Percentiles rank a stretch among this genome's conserved stretches.
Conservation (phyloP, 2,113 vertebrate species). For the Embiotoca jacksoni region DNA sequence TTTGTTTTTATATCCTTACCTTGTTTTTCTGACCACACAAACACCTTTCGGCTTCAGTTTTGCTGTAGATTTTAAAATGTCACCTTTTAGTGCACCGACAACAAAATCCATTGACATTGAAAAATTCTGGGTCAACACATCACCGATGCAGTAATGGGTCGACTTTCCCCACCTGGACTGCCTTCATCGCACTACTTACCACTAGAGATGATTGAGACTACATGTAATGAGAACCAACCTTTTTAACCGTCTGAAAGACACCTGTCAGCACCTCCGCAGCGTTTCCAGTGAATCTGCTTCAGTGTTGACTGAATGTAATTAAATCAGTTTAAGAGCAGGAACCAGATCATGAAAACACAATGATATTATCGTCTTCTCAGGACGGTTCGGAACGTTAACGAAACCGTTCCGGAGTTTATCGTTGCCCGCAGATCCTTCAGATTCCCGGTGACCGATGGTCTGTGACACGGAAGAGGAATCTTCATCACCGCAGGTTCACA, state of each 20-base stretch:
- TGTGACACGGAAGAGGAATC: slow-evolving; percentile 42
- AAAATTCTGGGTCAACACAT: too few relatives aligned
- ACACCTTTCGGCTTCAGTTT: too few relatives aligned
- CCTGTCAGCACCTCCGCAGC: background rate
- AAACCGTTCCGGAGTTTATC: slow-evolving; percentile 11
- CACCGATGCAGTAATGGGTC: too few relatives aligned
- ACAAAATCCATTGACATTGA: too few relatives aligned
- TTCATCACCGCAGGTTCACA: slow-evolving; percentile 41
- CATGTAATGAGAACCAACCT: too few relatives aligned
- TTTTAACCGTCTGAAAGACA: background rate
- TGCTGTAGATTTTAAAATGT: too few relatives aligned
- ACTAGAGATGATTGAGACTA: too few relatives aligned
- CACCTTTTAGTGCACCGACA: too few relatives aligned
- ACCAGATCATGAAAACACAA: slow-evolving; percentile 44
- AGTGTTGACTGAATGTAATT: background rate
- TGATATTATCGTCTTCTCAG: slow-evolving; percentile 34
- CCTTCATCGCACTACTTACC: too few relatives aligned
- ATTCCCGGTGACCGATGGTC: slow-evolving; percentile 56
- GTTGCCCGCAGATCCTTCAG: slow-evolving; percentile 30
- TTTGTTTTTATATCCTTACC: too few relatives aligned
- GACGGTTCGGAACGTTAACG: slow-evolving; percentile 32
- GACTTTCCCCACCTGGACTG: too few relatives aligned
- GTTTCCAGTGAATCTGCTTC: background rate
- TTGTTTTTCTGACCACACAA: too few relatives aligned
- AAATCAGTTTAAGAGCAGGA: slow-evolving; percentile 6